Conservation (phyloP, 2,888 invertebrate genomes). For the Barypeithes pellucidus region DNA sequence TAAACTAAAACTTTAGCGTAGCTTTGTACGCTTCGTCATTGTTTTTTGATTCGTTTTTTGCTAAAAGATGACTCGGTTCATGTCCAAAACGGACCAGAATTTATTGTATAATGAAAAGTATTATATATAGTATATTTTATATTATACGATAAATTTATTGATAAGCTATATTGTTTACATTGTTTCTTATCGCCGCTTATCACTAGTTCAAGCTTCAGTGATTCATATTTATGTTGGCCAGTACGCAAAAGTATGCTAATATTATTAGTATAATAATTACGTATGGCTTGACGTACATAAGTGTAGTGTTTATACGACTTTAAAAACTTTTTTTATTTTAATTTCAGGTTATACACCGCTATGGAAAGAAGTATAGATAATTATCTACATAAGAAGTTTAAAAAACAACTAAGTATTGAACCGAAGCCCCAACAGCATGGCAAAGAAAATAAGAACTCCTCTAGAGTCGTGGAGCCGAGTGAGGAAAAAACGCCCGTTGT, state of each 20-base stretch:
- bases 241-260: conserved; percentile 18
- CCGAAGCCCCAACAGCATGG: conserved; percentile 55
- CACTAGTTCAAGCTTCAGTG: conserved; percentile 20
- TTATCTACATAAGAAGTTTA: conserved; percentile 94
- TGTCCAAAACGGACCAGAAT: neutral
- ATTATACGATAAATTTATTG: conserved; percentile 38
- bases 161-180: conserved; percentile 38
- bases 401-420: conserved; percentile 82
- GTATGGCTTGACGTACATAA: conserved; percentile 4
- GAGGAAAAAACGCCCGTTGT: conserved; percentile 60
- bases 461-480: conserved; percentile 62
- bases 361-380: conserved; percentile 72
- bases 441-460: conserved; percentile 61
- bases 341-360: conserved; percentile 58
- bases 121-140: too few relatives aligned
- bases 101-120: neutral
- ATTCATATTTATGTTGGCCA: conserved; percentile 38
- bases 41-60: too few relatives aligned
- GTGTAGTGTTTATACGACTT: conserved; percentile 7
- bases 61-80: too few relatives aligned
- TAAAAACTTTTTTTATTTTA: conserved; percentile 3
- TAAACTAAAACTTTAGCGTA: too few relatives aligned
- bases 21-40: too few relatives aligned
- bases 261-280: conserved; percentile 18
- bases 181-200: conserved; percentile 41